Evolutionary conservation across 2,888 invertebrate species (phyloP).

Genomic region (Phengaris arion): DNA sequence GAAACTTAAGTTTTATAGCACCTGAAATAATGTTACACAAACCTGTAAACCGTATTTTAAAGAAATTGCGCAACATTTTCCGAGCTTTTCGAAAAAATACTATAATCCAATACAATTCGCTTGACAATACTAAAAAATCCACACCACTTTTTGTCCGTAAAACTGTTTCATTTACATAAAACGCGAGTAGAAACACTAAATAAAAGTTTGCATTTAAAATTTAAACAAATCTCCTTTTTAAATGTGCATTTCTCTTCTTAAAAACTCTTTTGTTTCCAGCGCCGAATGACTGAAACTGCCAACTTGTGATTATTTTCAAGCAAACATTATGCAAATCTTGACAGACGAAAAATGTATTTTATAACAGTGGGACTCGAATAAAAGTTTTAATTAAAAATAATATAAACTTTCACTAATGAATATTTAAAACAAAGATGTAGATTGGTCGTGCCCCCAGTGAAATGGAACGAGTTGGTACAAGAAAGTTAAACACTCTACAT

Average conservation of each 20-base stretch:
- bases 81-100: constrained; percentile 22
- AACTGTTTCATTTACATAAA: constrained; percentile 31
- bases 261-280: constrained; percentile 39
- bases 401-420: constrained; percentile 34
- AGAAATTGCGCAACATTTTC: not conserved
- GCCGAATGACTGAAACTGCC: constrained; percentile 47
- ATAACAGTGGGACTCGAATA: constrained; percentile 33
- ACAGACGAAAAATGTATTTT: constrained; percentile 46
- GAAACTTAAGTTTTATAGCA: not conserved
- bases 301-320: constrained; percentile 51
- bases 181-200: constrained; percentile 35
- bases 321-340: constrained; percentile 53
- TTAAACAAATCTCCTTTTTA: constrained; percentile 41
- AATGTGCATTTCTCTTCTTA: constrained; percentile 37
- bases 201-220: constrained; percentile 39
- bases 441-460: constrained; percentile 29
- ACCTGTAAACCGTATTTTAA: not conserved
- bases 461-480: constrained; percentile 30
- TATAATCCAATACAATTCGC: constrained; percentile 27
- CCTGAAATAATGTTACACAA: not conserved
- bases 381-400: constrained; percentile 40
- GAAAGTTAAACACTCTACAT: constrained; percentile 28
- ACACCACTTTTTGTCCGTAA: constrained; percentile 30
- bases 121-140: constrained; percentile 28
- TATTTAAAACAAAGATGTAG: constrained; percentile 31